These are phyloP conservation scores for Pseudomugil gertrudae DNA, from an alignment of 2,797 vertebrate species.

Conservation along the genomic window DNA sequence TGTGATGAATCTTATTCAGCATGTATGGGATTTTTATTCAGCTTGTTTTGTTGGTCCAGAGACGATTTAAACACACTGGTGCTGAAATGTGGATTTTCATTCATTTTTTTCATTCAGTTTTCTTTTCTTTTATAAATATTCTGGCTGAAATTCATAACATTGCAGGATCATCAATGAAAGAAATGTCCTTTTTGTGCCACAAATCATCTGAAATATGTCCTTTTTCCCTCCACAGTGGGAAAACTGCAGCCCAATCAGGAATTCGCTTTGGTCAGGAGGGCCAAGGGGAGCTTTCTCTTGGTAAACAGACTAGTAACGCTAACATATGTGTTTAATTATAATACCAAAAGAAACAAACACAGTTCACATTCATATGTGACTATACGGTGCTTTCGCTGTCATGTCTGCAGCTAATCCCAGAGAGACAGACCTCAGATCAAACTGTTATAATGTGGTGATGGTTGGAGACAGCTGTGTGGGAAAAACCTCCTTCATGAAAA, in stretches of 20 bases:
- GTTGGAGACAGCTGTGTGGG: constrained; percentile 91
- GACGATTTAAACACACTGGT: neutral
- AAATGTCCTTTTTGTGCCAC: neutral
- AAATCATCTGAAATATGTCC: neutral
- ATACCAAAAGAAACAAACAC: neutral
- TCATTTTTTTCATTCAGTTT: neutral
- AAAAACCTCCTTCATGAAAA: constrained; percentile 91
- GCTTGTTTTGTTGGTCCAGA: neutral
- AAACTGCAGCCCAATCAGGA: constrained; percentile 16
- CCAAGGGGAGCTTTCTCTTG: constrained; percentile 35
- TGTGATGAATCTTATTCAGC: neutral
- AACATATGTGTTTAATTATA: neutral
- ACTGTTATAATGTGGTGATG: constrained; percentile 84
- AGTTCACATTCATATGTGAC: neutral
- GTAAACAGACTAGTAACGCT: constrained; percentile 45
- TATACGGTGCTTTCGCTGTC: constrained; percentile 21
- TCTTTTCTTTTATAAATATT: neutral
- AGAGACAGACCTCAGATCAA: constrained; percentile 10
- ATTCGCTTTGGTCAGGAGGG: constrained; percentile 20
- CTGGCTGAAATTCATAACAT: neutral
- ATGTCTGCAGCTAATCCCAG: constrained; percentile 28
- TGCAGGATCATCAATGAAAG: neutral
- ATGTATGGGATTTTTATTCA: too few relatives aligned
- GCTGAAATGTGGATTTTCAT: neutral
- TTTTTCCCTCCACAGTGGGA: constrained; percentile 48